Evolutionary conservation across 2,888 invertebrate species (phyloP).

Genomic region (Auanema sp.): DNA sequence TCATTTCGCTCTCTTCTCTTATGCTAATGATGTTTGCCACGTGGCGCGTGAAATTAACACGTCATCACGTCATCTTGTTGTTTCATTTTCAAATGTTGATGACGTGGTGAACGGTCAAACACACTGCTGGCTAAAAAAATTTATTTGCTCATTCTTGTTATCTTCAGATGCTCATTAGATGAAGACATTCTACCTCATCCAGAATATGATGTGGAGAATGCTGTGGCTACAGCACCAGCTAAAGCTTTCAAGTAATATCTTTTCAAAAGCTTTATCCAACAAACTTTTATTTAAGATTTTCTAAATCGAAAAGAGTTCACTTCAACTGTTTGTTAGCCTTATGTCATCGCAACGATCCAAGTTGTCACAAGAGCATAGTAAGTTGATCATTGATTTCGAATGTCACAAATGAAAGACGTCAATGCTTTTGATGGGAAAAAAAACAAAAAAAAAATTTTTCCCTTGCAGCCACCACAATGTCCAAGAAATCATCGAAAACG

Average conservation of each 20-base stretch:
- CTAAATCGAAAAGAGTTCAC: conserved; percentile 50
- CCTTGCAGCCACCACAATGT: conserved; percentile 2
- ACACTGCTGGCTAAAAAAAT: neutral
- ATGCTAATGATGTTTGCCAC: conserved; percentile 5
- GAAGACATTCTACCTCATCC: conserved; percentile 43
- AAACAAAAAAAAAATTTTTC: neutral
- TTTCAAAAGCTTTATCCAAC: conserved; percentile 9
- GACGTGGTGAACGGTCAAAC: conserved; percentile 2
- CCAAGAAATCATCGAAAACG: neutral
- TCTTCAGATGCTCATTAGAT: conserved; percentile 37
- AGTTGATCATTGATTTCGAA: conserved; percentile 14
- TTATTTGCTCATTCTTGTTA: neutral
- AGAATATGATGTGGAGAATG: conserved; percentile 32
- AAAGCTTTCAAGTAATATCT: conserved; percentile 33
- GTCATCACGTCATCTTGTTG: too few species aligned
- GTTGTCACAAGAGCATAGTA: conserved; percentile 41
- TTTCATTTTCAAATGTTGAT: too few species aligned
- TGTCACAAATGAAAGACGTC: neutral
- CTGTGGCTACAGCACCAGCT: conserved; percentile 34
- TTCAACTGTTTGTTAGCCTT: conserved; percentile 58
- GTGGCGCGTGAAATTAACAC: conserved; percentile 2
- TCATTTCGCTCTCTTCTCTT: neutral
- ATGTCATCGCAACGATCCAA: conserved; percentile 46
- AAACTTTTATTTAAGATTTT: conserved; percentile 43
- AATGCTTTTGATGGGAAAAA: too few species aligned